Base-by-base conservation (phyloP, 1,140 invertebrate species). In the Belonocnema kinseyi region DNA sequence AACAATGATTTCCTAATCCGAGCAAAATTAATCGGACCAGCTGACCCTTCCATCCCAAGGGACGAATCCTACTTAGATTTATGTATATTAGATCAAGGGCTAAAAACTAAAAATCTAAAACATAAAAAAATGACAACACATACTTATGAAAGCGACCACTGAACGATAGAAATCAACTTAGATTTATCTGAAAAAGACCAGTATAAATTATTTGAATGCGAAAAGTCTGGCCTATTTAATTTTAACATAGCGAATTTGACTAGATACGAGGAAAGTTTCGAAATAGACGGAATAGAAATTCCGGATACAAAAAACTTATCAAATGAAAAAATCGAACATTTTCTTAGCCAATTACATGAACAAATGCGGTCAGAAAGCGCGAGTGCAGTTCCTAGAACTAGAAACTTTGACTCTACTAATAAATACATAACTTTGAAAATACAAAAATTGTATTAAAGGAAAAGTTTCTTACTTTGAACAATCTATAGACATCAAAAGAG, bases 141-240 rank as follows among this genome's bases (percentile, higher is more conserved):
- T 10, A 50, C 71, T 26, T 77, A 77, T 73, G 33, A 77, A 8
- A 73, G 75, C 21, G 75, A 77, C 21, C 75, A 77, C 12, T 66
- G 50, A 14, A 53, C 70, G 0, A 8, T 77, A 16, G 11, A 16
- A 10, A 12, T 75, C n/a, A 75, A 10, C 17, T 12, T 61, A 61
- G 66, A 73, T 14, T 40, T 74, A 54, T 54, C 53, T 0, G n/a
- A 17, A 8, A 54, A 54, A 1, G 7, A n/a, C 53, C 8, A 17
- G 7, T 54, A 16, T 17, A 1, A 54, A 54, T 17, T 54, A 17
- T 54, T 54, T 54, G 53, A 54, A 54, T 17, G 19, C 16, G 53
- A 54, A 54, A 17, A 54, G 7, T n/a, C 16, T 10, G 17, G 17
- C 7, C 16, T 54, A n/a, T 54, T 19, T n/a, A 54, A 54, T 17